These are phyloP conservation scores for Sylvia atricapilla DNA, from an alignment of 2,113 vertebrate genomes.

Conservation along the genomic window DNA sequence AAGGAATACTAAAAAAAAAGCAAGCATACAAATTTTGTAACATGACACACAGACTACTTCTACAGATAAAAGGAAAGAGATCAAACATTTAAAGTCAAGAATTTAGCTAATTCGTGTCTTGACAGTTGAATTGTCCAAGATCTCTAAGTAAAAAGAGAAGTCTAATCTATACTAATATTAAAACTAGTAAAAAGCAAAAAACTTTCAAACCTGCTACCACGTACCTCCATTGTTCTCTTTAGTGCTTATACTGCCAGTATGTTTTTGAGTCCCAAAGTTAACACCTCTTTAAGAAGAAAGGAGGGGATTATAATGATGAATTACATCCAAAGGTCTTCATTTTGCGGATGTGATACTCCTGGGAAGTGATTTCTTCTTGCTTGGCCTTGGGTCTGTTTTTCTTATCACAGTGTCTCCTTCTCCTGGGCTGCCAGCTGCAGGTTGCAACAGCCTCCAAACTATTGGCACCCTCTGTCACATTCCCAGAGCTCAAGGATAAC, in stretches of 20 bases:
- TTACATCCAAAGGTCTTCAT: not conserved
- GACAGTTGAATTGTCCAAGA: not conserved
- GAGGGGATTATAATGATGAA: not conserved
- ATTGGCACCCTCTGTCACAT: not conserved
- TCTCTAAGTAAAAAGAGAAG: not conserved
- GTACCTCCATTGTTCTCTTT: fast-evolving
- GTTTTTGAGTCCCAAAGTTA: not conserved
- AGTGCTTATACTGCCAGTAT: not conserved
- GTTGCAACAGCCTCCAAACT: not conserved
- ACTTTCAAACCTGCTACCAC: not conserved
- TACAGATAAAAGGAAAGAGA: not conserved
- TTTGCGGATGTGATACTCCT: not conserved
- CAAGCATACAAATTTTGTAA: not conserved
- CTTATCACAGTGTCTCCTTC: not conserved
- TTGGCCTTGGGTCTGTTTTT: not conserved
- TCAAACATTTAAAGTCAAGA: not conserved
- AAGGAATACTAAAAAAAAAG: not conserved
- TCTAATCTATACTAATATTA: not conserved
- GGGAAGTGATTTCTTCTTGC: not conserved
- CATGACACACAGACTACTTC: not conserved
- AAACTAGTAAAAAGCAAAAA: not conserved
- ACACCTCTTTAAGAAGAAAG: not conserved
- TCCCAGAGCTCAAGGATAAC: not conserved
- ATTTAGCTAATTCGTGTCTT: not conserved
- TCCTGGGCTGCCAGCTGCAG: not conserved